These are phyloP conservation scores for Chaetorhynchus papuensis DNA, from an alignment of 2,113 vertebrate genomes.

Conservation along the genomic window DNA sequence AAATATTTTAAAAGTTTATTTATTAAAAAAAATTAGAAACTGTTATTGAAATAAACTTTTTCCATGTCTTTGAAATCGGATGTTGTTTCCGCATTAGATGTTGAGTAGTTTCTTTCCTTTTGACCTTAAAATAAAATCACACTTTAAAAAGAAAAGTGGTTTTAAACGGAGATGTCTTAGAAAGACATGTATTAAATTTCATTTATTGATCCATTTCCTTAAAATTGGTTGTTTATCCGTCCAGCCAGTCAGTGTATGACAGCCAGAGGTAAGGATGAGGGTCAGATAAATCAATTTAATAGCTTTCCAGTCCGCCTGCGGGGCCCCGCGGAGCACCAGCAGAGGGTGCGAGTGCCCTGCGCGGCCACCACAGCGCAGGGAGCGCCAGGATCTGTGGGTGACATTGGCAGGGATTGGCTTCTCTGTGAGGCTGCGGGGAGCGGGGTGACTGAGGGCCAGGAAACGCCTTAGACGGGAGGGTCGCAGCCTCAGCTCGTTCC, in stretches of 20 bases:
- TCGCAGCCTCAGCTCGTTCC: background rate
- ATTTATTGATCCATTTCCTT: background rate
- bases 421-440: fast-evolving
- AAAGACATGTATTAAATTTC: background rate
- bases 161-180: background rate
- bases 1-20: background rate
- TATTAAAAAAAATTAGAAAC: background rate
- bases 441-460: background rate
- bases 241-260: background rate
- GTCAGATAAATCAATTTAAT: background rate
- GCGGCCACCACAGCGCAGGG: background rate
- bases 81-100: background rate
- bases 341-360: constrained; percentile 7
- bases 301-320: fast-evolving
- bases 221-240: background rate
- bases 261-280: background rate
- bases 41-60: background rate
- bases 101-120: background rate
- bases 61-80: fast-evolving
- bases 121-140: background rate
- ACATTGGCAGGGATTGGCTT: fast-evolving
- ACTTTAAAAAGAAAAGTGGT: background rate
- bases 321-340: background rate
- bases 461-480: fast-evolving
- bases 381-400: background rate